Base-by-base conservation (phyloP, 2,797 vertebrate species). In the Parauchenoglanis punctatus region DNA sequence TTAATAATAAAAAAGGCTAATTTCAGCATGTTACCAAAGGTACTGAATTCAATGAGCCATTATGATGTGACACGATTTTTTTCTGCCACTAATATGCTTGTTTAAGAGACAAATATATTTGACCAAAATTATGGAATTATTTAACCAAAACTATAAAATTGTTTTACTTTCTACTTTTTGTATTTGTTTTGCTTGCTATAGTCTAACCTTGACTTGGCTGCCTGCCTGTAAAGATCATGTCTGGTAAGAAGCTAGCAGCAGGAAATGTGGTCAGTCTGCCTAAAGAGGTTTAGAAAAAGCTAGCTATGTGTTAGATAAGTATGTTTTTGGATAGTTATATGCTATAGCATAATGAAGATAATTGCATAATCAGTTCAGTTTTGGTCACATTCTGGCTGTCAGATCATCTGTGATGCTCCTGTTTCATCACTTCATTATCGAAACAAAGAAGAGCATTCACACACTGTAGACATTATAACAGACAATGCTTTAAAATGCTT, bases 1-100 rank as follows among this genome's bases (percentile, higher is more conserved):
- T 35, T 35, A 52, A 20, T 28, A 85, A 75, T 46, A 76, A 84
- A 84, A 80, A 85, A 67, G 63, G 17, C 49, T 46, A 17, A 31
- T 81, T 75, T 80, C 54, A 78, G 73, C 31, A 28, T 75, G 59
- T 44, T 28, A 68, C 65, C 82, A 49, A 80, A 65, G 58, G 28
- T 81, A 81, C 7, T 49, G 54, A 54, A 65, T 78, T 18, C 20
- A 49, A 49, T 12, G 40, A 23, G 44, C 23, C 46, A 75, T 52
- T 56, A 31, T 31, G 54, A 35, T 44, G 56, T 59, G 20, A 58
- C 20, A 58, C 20, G 7, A 6, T 49, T 83, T 52, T 25, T 72
- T 72, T 11, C 13, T n/a, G 52, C 23, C 13, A 67, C 28, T 78
- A 35, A 78, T 56, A 78, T 31, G 56, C 15, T 18, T 31, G 20